Evolutionary conservation across 1,140 invertebrate genomes (phyloP).

Genomic region (Drosophila ohnishii): DNA sequence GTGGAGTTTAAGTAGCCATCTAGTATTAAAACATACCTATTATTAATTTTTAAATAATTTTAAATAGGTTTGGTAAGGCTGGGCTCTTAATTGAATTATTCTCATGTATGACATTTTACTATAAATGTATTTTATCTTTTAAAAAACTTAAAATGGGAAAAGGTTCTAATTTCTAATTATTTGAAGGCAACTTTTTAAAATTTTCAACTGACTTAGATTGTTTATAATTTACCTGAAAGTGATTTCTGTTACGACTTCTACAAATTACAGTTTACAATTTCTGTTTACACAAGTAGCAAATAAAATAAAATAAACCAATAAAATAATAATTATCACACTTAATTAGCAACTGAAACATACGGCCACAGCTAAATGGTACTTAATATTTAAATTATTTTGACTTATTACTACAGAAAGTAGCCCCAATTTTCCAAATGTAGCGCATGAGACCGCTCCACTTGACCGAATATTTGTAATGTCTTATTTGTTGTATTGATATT

Average conservation of each 20-base stretch:
- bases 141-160: too few species aligned
- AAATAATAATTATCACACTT: neutral
- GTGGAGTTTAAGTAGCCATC: slow-evolving; percentile 3
- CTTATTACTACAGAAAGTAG: slow-evolving; percentile 3
- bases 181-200: neutral
- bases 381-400: neutral
- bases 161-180: too few species aligned
- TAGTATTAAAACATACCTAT: neutral
- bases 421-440: slow-evolving; percentile 14
- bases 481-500: slow-evolving; percentile 53
- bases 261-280: neutral
- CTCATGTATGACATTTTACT: too few species aligned
- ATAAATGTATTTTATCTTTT: too few species aligned
- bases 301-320: neutral
- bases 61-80: neutral
- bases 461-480: slow-evolving; percentile 34
- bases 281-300: too few species aligned
- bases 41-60: too few species aligned
- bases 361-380: neutral
- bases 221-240: neutral
- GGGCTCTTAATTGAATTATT: neutral
- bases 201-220: neutral
- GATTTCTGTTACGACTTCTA: neutral
- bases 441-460: slow-evolving; percentile 23
- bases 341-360: neutral